phyloP scores from a whole-genome alignment of 2,797 vertebrate genomes.

The Poecilia gillii region DNA sequence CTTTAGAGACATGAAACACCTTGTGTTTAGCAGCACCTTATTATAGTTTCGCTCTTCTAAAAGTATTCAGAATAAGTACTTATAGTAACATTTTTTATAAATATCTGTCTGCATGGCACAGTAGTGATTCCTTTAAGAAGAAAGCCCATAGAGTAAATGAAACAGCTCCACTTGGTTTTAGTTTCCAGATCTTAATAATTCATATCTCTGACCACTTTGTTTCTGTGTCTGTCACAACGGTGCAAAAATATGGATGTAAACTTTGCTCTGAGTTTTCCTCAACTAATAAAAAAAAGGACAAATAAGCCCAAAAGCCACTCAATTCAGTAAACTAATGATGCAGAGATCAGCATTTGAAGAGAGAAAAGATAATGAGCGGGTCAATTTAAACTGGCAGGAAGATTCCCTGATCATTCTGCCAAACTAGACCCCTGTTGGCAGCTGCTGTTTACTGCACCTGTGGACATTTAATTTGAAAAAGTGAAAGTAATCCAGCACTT shows the following conservation, averaged over 20 bases:
- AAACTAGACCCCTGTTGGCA: constrained; percentile 47
- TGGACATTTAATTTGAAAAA: background rate
- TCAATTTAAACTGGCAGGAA: constrained; percentile 3
- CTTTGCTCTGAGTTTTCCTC: background rate
- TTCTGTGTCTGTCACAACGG: background rate
- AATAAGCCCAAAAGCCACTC: background rate
- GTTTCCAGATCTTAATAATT: constrained; percentile 71
- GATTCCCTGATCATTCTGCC: constrained; percentile 7
- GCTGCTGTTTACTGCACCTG: constrained; percentile 29
- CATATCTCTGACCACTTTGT: constrained; percentile 19
- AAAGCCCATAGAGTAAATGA: constrained; percentile 43
- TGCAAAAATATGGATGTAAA: constrained; percentile 2
- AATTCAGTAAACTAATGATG: background rate
- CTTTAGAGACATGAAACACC: constrained; percentile 14
- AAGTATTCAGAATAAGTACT: background rate
- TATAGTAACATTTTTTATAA: background rate
- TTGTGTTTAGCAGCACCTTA: constrained; percentile 3
- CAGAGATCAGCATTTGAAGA: constrained; percentile 12
- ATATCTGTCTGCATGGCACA: constrained; percentile 47
- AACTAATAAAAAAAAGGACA: background rate
- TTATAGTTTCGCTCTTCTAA: constrained; percentile 2
- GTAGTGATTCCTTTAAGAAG: constrained; percentile 19
- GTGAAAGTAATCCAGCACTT: background rate
- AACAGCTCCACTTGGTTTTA: constrained; percentile 38
- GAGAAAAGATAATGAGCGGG: background rate